Evolutionary conservation across 2,797 vertebrate species (phyloP).

Genomic region (Etheostoma perlongum): DNA sequence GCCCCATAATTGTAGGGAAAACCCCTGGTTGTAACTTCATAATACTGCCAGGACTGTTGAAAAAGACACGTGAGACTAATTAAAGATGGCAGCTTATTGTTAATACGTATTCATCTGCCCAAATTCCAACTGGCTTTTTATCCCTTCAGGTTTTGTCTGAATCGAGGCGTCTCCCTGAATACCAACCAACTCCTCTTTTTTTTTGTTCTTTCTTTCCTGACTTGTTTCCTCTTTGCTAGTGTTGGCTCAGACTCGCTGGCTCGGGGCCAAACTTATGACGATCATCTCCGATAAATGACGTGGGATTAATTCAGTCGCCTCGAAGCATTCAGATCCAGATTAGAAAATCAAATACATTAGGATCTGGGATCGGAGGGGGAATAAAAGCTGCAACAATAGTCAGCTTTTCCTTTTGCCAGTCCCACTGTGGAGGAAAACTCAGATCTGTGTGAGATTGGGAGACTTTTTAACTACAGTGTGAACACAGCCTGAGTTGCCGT

Average conservation of each 20-base stretch:
- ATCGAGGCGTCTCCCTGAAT: constrained; percentile 34
- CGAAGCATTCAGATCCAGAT: not conserved
- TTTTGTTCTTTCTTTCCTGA: constrained; percentile 18
- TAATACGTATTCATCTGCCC: not conserved
- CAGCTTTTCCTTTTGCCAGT: constrained; percentile 1
- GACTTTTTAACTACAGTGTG: constrained; percentile 35
- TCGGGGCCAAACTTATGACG: constrained; percentile 32
- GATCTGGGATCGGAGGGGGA: constrained; percentile 15
- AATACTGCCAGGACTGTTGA: not conserved
- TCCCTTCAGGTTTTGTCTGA: constrained; percentile 34
- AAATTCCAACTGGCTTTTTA: constrained; percentile 18
- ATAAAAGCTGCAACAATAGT: constrained; percentile 12
- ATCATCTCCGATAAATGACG: constrained; percentile 26
- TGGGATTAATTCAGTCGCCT: not conserved
- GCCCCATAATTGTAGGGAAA: too few relatives aligned
- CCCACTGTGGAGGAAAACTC: constrained; percentile 8
- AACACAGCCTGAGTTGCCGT: constrained; percentile 31
- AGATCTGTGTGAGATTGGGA: constrained; percentile 20
- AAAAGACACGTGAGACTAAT: not conserved
- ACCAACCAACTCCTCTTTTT: constrained; percentile 6
- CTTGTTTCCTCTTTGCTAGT: constrained; percentile 19
- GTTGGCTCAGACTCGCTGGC: constrained; percentile 11
- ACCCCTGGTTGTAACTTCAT: not conserved
- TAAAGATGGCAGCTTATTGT: not conserved
- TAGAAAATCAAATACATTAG: not conserved